Evolutionary conservation across 2,888 invertebrate species (phyloP), one percentile per base, ranked within the genome.

Genomic region (Drosophila formosana): DNA sequence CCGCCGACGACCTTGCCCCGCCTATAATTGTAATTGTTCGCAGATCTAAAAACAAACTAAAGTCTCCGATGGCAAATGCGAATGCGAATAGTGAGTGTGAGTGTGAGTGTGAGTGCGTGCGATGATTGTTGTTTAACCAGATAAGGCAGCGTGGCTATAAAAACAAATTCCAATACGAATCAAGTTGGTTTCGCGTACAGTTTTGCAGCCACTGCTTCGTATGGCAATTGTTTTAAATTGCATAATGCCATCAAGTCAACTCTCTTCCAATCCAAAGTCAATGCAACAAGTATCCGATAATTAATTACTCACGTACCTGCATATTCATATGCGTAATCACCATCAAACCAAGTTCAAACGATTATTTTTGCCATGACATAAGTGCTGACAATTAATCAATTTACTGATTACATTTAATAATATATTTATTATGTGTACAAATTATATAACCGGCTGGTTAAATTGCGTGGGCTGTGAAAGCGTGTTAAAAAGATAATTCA

Each of bases 1-100:
- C 43, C 75, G 56, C 32, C 80, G 67, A 70, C 80, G 80, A 81
- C 80, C 80, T 81, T 81, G 86, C 80, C 80, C 64, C 82, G 70
- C 81, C 71, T 66, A 46, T 72, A 82, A 82, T 82, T 85, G 80
- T 75, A 66, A 72, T 65, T 72, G 55, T 64, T 57, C 65, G 18
- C 53, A 63, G 39, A 71, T 64, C 41, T 50, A 53, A 47, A 52
- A 37, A 25, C 34, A 30, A 25, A 32, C 3, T 18, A 26, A 34
- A 43, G 25, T 43, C 47, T n/a, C 49, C 37, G 34, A 39, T 32
- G 32, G 41, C 37, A 49, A 63, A 9, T 58, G 11, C 39, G 8
- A 32, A 34, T 34, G n/a, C 18, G 18, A 18, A 18, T 18, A 18
- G 18, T 18, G 18, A 18, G 18, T 11, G 34, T 11, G 41, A 43